Percentiles rank a stretch among this genome's conserved stretches.
These are phyloP conservation scores for Entomobrya proxima DNA, from an alignment of 2,888 invertebrate genomes.

Conservation along the genomic window DNA sequence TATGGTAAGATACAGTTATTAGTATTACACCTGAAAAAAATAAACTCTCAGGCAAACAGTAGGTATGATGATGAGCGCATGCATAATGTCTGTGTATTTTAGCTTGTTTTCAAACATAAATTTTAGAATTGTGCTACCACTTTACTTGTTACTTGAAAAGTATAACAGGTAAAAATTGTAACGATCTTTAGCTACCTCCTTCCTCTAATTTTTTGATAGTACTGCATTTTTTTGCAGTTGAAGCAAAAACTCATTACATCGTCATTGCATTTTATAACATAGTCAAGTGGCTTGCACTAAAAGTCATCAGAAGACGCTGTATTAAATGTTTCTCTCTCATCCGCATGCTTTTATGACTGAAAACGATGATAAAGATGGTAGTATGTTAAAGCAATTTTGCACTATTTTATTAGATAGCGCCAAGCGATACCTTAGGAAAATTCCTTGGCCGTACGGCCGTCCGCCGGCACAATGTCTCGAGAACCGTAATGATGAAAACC, in stretches of 20 bases:
- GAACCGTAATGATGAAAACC: too few relatives aligned
- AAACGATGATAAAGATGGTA: not conserved
- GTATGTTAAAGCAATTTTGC: constrained; percentile 2
- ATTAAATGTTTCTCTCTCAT: not conserved
- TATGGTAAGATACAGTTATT: constrained; percentile 55
- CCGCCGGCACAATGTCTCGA: too few relatives aligned
- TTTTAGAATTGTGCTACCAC: not conserved
- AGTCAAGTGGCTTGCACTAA: not conserved
- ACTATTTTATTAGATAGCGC: not conserved
- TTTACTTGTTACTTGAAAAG: not conserved
- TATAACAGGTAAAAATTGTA: not conserved
- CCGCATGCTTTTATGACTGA: not conserved
- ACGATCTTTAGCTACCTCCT: not conserved
- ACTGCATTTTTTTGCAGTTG: not conserved
- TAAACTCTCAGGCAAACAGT: not conserved
- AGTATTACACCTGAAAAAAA: constrained; percentile 14
- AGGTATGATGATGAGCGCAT: not conserved
- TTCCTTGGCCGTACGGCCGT: too few relatives aligned
- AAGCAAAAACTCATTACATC: not conserved
- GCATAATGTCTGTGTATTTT: not conserved
- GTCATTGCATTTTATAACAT: not conserved
- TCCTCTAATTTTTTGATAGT: not conserved
- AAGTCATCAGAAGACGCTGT: not conserved
- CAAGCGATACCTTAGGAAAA: too few relatives aligned
- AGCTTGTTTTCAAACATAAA: not conserved